Conservation (phyloP, 2,797 vertebrate genomes). For the Macroramphosus scolopax region DNA sequence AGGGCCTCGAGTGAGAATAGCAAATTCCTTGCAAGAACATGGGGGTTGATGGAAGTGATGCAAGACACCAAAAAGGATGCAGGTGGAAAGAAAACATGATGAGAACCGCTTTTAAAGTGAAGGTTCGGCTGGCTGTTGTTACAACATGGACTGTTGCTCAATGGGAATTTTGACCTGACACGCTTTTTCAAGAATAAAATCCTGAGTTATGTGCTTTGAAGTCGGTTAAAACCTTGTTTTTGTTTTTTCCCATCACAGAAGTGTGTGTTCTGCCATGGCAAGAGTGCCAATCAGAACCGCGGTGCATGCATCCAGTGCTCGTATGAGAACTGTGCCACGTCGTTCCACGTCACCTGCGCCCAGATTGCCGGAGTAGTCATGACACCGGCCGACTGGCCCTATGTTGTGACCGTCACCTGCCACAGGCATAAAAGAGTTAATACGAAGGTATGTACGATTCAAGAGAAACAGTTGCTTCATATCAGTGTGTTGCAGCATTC, state of each 20-base stretch:
- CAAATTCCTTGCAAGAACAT: constrained; percentile 12
- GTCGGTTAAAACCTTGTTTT: too few relatives aligned
- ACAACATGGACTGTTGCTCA: too few relatives aligned
- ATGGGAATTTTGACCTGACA: too few relatives aligned
- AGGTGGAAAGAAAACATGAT: background rate
- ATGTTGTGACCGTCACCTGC: constrained; percentile 92
- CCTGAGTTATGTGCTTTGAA: too few relatives aligned
- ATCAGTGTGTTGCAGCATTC: too few relatives aligned
- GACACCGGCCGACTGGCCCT: constrained; percentile 95
- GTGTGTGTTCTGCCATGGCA: constrained; percentile 89
- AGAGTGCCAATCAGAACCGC: constrained; percentile 75
- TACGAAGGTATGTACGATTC: constrained; percentile 64
- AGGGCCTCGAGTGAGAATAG: constrained; percentile 2
- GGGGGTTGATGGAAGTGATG: constrained; percentile 27
- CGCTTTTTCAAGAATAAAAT: too few relatives aligned
- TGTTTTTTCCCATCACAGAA: constrained; percentile 74
- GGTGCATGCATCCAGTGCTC: constrained; percentile 97
- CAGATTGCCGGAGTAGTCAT: constrained; percentile 89
- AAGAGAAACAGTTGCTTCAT: background rate
- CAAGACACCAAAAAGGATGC: constrained; percentile 13
- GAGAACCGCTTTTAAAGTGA: background rate
- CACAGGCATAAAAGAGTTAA: constrained; percentile 83
- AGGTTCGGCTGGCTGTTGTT: too few relatives aligned
- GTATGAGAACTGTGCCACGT: constrained; percentile 89
- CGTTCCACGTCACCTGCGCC: constrained; percentile 96